These are phyloP conservation scores for Monopterus albus DNA, from an alignment of 2,113 vertebrate species.

Conservation along the genomic window DNA sequence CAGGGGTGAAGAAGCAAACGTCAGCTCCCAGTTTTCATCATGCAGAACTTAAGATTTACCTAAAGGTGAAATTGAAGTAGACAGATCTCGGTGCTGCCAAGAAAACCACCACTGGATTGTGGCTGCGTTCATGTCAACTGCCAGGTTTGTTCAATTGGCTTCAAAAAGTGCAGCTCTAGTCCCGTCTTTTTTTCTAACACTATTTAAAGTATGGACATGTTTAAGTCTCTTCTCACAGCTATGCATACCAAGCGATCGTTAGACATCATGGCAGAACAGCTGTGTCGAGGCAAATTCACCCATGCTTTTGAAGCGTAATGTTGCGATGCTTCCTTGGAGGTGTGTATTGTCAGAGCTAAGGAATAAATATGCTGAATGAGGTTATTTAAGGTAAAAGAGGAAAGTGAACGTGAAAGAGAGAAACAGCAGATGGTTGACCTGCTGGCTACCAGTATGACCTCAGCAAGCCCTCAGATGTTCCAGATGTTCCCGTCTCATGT, in stretches of 20 bases:
- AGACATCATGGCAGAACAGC: not conserved
- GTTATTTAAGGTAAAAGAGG: slow-evolving; percentile 46
- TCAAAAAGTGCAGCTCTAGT: slow-evolving; percentile 6
- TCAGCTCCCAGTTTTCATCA: slow-evolving; percentile 26
- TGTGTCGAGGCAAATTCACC: no score
- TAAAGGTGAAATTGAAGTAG: slow-evolving; percentile 52
- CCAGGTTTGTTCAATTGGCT: slow-evolving; percentile 29
- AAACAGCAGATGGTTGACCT: slow-evolving; percentile 18
- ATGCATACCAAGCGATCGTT: not conserved
- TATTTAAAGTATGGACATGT: slow-evolving; percentile 15
- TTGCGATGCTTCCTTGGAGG: not conserved
- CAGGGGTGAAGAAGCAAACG: slow-evolving; percentile 31
- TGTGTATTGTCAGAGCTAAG: not conserved
- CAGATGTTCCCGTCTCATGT: slow-evolving; percentile 67
- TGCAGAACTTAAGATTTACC: slow-evolving; percentile 27
- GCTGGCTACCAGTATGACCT: slow-evolving; percentile 64
- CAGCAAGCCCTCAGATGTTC: slow-evolving; percentile 52
- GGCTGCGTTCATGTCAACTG: slow-evolving; percentile 40
- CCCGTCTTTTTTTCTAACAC: slow-evolving; percentile 11
- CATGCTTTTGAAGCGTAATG: not conserved
- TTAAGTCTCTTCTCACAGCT: slow-evolving; percentile 13
- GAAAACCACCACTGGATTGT: slow-evolving; percentile 34
- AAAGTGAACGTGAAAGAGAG: slow-evolving; percentile 33
- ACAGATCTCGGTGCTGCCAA: slow-evolving; percentile 34
- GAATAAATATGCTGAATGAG: slow-evolving; percentile 1